Conservation (phyloP, 2,888 invertebrate species). For the Eulithis testata region DNA sequence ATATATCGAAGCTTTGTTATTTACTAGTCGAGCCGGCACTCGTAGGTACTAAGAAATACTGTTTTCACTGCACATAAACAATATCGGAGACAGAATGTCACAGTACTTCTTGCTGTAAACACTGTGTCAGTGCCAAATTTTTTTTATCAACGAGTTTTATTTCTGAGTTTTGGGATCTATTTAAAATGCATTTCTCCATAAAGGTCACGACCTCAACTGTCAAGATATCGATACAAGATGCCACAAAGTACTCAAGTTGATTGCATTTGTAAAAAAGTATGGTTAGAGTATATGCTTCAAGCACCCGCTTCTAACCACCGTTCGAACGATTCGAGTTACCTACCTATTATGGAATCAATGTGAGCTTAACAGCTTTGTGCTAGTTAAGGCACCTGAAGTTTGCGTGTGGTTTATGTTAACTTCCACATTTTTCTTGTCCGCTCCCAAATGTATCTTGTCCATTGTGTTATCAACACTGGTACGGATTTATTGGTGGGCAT, state of each 20-base stretch:
- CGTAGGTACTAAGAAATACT: background rate
- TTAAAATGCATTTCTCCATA: no score
- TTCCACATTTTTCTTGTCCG: constrained; percentile 32
- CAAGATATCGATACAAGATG: no score
- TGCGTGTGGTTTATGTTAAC: constrained; percentile 51
- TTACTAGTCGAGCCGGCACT: background rate
- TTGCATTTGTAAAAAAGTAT: no score
- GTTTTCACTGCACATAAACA: background rate
- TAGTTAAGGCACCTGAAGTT: constrained; percentile 62
- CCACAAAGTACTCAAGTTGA: no score
- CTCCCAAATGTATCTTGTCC: constrained; percentile 7
- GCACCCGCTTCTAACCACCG: constrained; percentile 3
- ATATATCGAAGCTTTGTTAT: background rate
- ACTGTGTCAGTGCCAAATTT: no score
- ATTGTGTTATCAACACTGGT: no score
- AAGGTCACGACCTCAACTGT: no score
- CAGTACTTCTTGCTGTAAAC: no score
- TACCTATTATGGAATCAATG: constrained; percentile 69
- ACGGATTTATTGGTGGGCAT: no score
- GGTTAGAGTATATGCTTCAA: background rate
- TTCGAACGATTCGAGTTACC: constrained; percentile 18
- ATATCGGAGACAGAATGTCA: no score
- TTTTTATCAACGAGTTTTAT: no score
- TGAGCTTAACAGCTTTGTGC: constrained; percentile 65
- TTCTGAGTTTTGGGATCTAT: no score